Conservation (phyloP, 2,888 invertebrate genomes). For the Chrysolina americana region DNA sequence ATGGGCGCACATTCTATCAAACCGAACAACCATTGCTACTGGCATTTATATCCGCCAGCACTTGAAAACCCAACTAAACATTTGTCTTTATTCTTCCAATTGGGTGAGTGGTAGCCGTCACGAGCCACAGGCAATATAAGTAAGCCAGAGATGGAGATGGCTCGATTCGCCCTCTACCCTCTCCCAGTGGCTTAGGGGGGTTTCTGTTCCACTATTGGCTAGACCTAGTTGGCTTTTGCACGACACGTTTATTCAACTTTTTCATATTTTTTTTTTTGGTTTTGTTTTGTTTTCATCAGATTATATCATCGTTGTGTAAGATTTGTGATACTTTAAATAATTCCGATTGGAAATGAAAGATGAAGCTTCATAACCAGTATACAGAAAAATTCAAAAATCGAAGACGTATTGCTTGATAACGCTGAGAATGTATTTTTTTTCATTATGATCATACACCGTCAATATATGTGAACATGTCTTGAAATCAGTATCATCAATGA, state of each 20-base stretch:
- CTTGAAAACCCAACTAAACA: constrained; percentile 68
- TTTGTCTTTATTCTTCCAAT: constrained; percentile 72
- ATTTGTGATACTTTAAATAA: too few species aligned
- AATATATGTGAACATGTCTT: too few species aligned
- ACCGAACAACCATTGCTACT: constrained; percentile 68
- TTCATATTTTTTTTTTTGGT: not conserved
- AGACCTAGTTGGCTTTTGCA: not conserved
- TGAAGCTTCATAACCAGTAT: too few species aligned
- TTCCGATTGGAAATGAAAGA: too few species aligned
- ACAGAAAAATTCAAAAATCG: too few species aligned
- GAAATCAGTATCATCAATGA: too few species aligned
- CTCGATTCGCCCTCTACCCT: constrained; percentile 40
- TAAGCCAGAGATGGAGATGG: constrained; percentile 27
- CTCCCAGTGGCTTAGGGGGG: not conserved
- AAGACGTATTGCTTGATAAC: too few species aligned
- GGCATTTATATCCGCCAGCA: constrained; percentile 69
- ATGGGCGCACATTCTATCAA: constrained; percentile 66
- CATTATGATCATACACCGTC: too few species aligned
- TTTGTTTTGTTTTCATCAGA: not conserved
- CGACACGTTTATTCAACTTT: constrained; percentile 1
- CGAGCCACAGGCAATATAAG: constrained; percentile 58
- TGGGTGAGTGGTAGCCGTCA: constrained; percentile 67
- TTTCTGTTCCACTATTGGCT: not conserved
- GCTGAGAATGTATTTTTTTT: too few species aligned
- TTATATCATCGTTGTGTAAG: too few species aligned